Base-by-base conservation (phyloP, 2,888 invertebrate species). In the Aradus depressus region DNA sequence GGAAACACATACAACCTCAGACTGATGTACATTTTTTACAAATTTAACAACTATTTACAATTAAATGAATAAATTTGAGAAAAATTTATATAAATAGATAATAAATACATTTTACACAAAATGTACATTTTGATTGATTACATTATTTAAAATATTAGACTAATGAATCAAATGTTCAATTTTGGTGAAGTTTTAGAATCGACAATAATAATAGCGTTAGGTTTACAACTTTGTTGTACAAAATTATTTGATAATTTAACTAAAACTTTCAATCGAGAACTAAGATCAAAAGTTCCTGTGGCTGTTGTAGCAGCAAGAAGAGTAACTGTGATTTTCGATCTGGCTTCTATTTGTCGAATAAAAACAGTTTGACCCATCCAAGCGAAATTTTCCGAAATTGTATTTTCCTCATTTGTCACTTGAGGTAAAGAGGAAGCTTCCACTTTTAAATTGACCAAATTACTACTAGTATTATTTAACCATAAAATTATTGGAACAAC, bases 251-350 rank as follows among this genome's bases (percentile, higher is more conserved):
- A 25, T 5, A 44, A 28, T 28, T 42, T 14, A 6, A 25, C 55
- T n/a, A 23, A 42, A n/a, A 76, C 64, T 60, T 75, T 71, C 63
- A 82, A 71, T 44, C 79, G 73, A 10, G 77, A 72, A 41, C 80
- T 79, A 53, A 83, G 70, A 60, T 80, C 75, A 65, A 79, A 83
- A 4, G 80, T 77, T 52, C 83, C 83, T 26, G 81, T 76, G 31
- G 73, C 68, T 22, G 78, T 73, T 59, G 79, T 70, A 53, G 77
- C 70, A 16, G 77, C 79, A 49, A 76, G 70, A 63, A 82, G 73
- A 63, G 70, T 70, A 60, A 81, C 70, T 60, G 72, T 72, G 59
- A 72, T 72, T 56, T 68, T 63, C 60, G 69, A 68, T 61, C 75
- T 74, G 58, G 75, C 70, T 60, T 70, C 70, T 59, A 79, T 65